A percentile compares a stretch with the other conserved stretches of the same genome.
Conservation (phyloP, 2,888 invertebrate genomes). For the Epiblema foenella region DNA sequence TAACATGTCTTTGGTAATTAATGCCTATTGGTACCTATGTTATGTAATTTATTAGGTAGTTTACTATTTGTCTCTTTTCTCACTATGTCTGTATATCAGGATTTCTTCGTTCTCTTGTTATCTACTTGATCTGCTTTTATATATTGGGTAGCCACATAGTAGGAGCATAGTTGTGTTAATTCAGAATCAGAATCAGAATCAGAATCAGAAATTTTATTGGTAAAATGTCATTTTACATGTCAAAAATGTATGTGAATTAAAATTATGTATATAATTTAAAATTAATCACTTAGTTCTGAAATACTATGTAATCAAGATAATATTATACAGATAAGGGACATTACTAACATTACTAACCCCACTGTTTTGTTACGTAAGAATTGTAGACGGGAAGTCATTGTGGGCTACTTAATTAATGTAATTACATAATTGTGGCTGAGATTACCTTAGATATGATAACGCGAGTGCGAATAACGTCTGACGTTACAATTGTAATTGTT, state of each 20-base stretch:
- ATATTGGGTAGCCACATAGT: neutral
- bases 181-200: no score
- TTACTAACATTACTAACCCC: constrained; percentile 36
- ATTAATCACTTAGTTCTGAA: no score
- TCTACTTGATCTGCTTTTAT: neutral
- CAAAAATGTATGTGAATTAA: no score
- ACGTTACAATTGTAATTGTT: constrained; percentile 37
- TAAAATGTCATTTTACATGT: no score
- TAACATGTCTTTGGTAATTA: no score
- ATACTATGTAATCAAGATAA: no score
- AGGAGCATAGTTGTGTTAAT: constrained; percentile 9
- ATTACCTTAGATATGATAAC: constrained; percentile 57
- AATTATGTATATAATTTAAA: no score
- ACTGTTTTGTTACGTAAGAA: constrained; percentile 39
- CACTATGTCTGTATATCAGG: no score
- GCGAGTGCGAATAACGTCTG: constrained; percentile 51
- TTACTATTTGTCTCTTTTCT: neutral
- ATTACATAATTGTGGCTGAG: constrained; percentile 63
- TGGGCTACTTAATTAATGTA: constrained; percentile 64
- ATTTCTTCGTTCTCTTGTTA: neutral
- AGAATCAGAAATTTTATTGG: no score
- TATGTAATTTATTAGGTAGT: neutral
- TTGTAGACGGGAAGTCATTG: constrained; percentile 55
- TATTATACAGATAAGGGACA: constrained; percentile 37
- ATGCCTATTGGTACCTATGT: neutral